Evolutionary conservation across 2,797 vertebrate genomes (phyloP).

Genomic region (Paratrypauchen microcephalus): DNA sequence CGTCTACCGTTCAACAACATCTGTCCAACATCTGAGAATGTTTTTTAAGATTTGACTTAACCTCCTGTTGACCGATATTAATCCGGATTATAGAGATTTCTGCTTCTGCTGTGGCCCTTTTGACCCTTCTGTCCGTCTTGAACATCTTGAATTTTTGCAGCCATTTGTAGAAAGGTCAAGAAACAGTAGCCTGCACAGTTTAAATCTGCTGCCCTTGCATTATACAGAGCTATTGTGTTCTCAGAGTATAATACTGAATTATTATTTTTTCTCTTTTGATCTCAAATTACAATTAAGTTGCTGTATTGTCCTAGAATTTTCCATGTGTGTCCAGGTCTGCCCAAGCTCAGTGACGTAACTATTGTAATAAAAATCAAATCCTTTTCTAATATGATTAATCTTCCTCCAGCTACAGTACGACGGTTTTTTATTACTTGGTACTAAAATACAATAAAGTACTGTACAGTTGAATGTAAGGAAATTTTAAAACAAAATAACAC

Average conservation of each 20-base stretch:
- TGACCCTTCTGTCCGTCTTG: not conserved
- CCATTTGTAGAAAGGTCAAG: not conserved
- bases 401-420: slow-evolving; percentile 28
- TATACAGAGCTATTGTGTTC: not conserved
- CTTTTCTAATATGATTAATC: slow-evolving; percentile 53
- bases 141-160: not conserved
- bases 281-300: not conserved
- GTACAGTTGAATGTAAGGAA: too few relatives aligned
- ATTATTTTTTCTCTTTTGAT: not conserved
- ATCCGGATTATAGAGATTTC: not conserved
- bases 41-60: not conserved
- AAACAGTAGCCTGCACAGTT: not conserved
- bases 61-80: not conserved
- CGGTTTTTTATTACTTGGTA: not conserved
- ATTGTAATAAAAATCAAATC: slow-evolving; percentile 40
- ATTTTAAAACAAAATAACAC: not conserved
- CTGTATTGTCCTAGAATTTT: not conserved
- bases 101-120: not conserved
- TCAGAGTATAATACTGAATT: not conserved
- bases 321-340: slow-evolving; percentile 2
- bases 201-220: not conserved
- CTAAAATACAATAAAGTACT: not conserved
- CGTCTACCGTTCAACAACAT: not conserved
- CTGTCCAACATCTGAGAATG: not conserved
- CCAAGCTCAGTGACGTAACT: slow-evolving; percentile 31